Evolutionary conservation across 2,113 vertebrate genomes (phyloP).

Genomic region (Rhinichthys klamathensis): DNA sequence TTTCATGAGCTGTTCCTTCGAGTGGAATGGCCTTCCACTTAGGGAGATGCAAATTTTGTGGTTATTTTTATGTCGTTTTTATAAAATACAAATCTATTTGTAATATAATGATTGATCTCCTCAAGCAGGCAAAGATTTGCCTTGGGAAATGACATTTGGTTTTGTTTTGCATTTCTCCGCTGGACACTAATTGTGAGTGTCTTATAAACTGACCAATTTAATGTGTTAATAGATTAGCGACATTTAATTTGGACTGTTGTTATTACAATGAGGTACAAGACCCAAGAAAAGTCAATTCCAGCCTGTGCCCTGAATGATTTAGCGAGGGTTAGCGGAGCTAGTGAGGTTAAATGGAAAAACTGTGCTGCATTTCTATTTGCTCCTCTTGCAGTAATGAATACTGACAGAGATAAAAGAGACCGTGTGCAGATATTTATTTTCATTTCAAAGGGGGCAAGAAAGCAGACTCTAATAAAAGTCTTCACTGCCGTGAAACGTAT

Average conservation of each 20-base stretch:
- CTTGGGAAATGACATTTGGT: conserved; percentile 31
- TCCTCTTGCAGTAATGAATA: conserved; percentile 66
- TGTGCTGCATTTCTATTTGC: conserved; percentile 65
- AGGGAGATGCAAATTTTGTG: background rate
- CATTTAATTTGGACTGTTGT: conserved; percentile 59
- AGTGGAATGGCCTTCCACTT: background rate
- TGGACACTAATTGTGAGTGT: conserved; percentile 35
- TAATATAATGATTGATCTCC: conserved; percentile 4
- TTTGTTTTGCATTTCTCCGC: conserved; percentile 8
- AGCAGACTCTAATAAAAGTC: conserved; percentile 65
- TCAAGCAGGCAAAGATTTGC: conserved; percentile 25
- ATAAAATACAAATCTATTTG: background rate
- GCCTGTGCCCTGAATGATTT: conserved; percentile 70
- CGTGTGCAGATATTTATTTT: conserved; percentile 69
- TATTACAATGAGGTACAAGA: conserved; percentile 73
- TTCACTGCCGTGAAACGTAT: conserved; percentile 65
- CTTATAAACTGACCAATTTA: conserved; percentile 54
- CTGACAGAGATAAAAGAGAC: conserved; percentile 71
- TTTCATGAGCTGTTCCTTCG: too few relatives aligned
- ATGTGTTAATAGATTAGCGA: conserved; percentile 67
- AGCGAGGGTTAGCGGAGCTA: conserved; percentile 60
- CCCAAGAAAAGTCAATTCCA: conserved; percentile 65
- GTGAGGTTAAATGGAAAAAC: conserved; percentile 70
- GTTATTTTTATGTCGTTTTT: background rate
- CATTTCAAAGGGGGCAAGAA: conserved; percentile 66